Percentiles rank a stretch among this genome's conserved stretches.
phyloP scores from a whole-genome alignment of 92 coral and sea anemone species.

The Hydrozoanthus gracilis region DNA sequence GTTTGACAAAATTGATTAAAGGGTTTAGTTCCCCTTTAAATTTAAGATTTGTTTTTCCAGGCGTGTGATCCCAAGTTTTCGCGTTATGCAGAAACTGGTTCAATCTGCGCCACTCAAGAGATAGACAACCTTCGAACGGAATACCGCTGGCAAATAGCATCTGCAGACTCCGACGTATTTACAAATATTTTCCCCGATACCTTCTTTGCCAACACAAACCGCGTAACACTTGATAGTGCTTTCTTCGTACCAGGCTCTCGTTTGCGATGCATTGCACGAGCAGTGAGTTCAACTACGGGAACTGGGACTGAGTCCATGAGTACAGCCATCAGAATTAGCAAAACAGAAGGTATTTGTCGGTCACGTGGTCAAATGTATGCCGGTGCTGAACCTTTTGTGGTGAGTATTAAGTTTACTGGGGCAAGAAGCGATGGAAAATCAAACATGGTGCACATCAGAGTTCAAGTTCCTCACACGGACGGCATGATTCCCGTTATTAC shows the following conservation, averaged over 20 bases:
- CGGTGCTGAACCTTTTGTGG: constrained; percentile 89
- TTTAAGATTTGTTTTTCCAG: constrained; percentile 42
- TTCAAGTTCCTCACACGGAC: constrained; percentile 91
- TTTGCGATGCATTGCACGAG: constrained; percentile 90
- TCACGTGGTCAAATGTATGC: constrained; percentile 80
- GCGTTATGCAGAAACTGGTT: constrained; percentile 95
- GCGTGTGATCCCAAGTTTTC: constrained; percentile 95
- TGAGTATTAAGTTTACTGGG: constrained; percentile 90
- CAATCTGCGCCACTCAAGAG: constrained; percentile 83
- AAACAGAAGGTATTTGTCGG: constrained; percentile 77
- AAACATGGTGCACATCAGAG: constrained; percentile 87
- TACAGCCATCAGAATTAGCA: constrained; percentile 66
- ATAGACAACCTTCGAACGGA: constrained; percentile 80
- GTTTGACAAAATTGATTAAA: not conserved
- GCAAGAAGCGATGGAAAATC: constrained; percentile 74
- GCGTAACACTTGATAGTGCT: constrained; percentile 85
- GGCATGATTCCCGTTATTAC: constrained; percentile 91
- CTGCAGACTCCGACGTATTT: constrained; percentile 52
- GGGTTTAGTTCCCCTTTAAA: not conserved
- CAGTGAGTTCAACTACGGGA: constrained; percentile 79
- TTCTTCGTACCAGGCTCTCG: constrained; percentile 88
- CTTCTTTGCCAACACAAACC: constrained; percentile 81
- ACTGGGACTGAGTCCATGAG: constrained; percentile 90
- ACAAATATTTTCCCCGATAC: constrained; percentile 77
- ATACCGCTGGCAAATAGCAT: constrained; percentile 90